Evolutionary conservation across 2,888 invertebrate species (phyloP).

Genomic region (Lacanobia oleracea): DNA sequence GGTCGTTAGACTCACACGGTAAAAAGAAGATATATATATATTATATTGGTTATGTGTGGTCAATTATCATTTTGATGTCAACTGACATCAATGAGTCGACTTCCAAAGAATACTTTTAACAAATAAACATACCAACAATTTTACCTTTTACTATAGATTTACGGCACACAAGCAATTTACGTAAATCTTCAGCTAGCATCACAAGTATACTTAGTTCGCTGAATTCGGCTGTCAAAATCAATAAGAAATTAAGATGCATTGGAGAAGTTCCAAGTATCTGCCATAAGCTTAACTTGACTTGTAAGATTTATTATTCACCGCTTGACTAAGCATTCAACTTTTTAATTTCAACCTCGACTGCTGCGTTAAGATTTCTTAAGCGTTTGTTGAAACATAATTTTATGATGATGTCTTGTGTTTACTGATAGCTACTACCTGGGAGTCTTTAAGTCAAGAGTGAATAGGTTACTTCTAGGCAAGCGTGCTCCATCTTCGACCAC

Average conservation of each 20-base stretch:
- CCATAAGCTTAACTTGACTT: conserved; percentile 15
- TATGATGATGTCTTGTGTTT: neutral
- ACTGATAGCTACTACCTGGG: too few relatives aligned
- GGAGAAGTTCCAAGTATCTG: conserved; percentile 40
- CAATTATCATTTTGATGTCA: too few relatives aligned
- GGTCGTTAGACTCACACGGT: too few relatives aligned
- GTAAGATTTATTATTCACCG: conserved; percentile 38
- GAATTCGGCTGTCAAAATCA: conserved; percentile 40
- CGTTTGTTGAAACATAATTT: conserved; percentile 8
- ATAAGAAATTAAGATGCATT: conserved; percentile 51
- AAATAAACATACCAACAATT: too few relatives aligned
- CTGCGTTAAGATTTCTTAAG: conserved; percentile 23
- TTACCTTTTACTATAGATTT: neutral
- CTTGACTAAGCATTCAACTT: conserved; percentile 32
- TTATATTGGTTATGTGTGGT: too few relatives aligned
- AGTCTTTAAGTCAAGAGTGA: too few relatives aligned
- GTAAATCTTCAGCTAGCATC: neutral
- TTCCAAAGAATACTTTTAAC: too few relatives aligned
- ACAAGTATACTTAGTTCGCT: neutral
- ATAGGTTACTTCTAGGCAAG: too few relatives aligned
- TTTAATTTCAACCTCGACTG: conserved; percentile 30
- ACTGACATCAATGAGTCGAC: too few relatives aligned
- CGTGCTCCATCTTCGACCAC: too few relatives aligned
- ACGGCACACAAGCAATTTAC: neutral
- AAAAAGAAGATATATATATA: too few relatives aligned